Evolutionary conservation across 2,888 invertebrate genomes (phyloP).

Genomic region (Tachystola acroxantha): DNA sequence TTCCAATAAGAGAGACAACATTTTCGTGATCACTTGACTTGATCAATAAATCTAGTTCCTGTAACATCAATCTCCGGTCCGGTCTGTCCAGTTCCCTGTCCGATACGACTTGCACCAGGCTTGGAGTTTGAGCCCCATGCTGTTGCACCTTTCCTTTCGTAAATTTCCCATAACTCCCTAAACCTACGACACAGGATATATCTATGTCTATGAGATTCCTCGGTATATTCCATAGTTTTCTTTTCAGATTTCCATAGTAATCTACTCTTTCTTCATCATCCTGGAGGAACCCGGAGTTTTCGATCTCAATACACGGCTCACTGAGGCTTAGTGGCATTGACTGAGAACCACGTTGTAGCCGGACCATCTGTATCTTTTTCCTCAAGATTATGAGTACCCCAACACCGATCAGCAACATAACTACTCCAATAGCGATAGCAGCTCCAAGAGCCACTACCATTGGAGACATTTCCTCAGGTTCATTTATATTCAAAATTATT

Average conservation of each 20-base stretch:
- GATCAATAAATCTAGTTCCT: constrained; percentile 85
- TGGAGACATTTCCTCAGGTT: constrained; percentile 64
- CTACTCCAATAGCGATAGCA: constrained; percentile 84
- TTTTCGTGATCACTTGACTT: constrained; percentile 84
- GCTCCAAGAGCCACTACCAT: constrained; percentile 74
- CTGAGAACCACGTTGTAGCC: constrained; percentile 67
- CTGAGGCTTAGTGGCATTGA: constrained; percentile 84
- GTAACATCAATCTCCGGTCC: constrained; percentile 77
- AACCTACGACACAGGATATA: constrained; percentile 82
- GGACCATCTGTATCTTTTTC: constrained; percentile 59
- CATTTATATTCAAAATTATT: constrained; percentile 72
- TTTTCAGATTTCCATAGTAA: constrained; percentile 85
- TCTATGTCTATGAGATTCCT: constrained; percentile 85
- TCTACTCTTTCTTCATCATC: constrained; percentile 84
- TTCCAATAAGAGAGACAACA: constrained; percentile 85
- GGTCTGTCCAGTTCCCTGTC: constrained; percentile 72
- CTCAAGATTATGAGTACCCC: constrained; percentile 80
- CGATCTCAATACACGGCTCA: constrained; percentile 88
- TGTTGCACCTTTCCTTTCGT: constrained; percentile 84
- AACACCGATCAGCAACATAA: constrained; percentile 81
- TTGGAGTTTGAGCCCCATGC: constrained; percentile 70
- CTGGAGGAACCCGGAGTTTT: constrained; percentile 87
- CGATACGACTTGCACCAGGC: constrained; percentile 82
- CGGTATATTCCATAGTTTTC: constrained; percentile 85
- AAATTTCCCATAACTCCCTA: constrained; percentile 88